Evolutionary conservation across 2,797 vertebrate species (phyloP).

Genomic region (Euphonia xanthogaster): DNA sequence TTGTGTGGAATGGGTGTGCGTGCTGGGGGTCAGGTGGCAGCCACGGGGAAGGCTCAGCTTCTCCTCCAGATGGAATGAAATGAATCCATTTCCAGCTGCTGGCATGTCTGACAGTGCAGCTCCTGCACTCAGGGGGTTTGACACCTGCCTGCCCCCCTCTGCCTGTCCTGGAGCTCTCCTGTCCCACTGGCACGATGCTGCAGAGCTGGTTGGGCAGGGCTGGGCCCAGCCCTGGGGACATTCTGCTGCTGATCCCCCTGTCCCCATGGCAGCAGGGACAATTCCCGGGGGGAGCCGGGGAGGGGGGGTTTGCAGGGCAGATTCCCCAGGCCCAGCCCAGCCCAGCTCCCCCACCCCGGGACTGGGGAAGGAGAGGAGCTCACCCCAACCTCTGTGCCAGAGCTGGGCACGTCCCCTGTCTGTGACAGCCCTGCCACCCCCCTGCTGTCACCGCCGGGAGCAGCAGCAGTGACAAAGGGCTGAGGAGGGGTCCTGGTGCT

Average conservation of each 20-base stretch:
- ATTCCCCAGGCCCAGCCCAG: background rate
- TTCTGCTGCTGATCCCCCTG: background rate
- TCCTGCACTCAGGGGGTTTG: background rate
- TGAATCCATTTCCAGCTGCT: background rate
- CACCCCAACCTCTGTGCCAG: background rate
- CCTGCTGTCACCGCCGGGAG: too few relatives aligned
- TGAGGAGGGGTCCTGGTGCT: background rate
- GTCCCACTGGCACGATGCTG: background rate
- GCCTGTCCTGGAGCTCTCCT: background rate
- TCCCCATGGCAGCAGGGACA: background rate
- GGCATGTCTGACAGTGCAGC: background rate
- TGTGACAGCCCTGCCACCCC: background rate
- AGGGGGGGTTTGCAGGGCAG: background rate
- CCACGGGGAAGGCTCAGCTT: rapidly evolving
- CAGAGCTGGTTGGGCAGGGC: background rate
- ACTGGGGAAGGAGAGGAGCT: background rate
- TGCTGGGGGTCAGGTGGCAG: background rate
- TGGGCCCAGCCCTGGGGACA: background rate
- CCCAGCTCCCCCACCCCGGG: background rate
- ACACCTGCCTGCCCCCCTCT: background rate
- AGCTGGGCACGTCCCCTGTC: rapidly evolving
- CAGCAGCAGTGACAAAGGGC: rapidly evolving
- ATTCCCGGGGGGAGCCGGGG: rapidly evolving
- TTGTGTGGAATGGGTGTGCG: rapidly evolving
- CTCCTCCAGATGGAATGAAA: rapidly evolving